These are phyloP conservation scores for Stenurella melanura DNA, from an alignment of 2,888 invertebrate genomes.

Conservation along the genomic window DNA sequence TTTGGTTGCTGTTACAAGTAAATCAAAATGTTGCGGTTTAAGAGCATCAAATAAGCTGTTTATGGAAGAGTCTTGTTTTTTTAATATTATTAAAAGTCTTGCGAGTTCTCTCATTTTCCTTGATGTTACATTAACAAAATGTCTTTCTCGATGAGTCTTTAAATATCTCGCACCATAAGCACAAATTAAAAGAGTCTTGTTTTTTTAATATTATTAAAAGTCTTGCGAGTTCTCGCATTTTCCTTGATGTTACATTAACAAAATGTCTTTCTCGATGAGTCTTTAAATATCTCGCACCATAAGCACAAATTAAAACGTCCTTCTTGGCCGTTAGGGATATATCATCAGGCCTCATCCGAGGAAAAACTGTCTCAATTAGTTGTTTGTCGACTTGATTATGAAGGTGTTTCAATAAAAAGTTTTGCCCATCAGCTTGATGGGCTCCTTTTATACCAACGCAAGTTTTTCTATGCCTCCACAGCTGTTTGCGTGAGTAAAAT, in stretches of 20 bases:
- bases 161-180: too few relatives aligned
- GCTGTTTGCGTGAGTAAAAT: background rate
- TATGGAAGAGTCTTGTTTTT: conserved; percentile 10
- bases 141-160: conserved; percentile 45
- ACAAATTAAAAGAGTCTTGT: too few relatives aligned
- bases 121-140: conserved; percentile 42
- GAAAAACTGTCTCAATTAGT: conserved; percentile 29
- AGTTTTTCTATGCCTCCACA: conserved; percentile 1
- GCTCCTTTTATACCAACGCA: background rate
- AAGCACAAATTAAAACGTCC: conserved; percentile 47
- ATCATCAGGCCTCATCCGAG: conserved; percentile 33
- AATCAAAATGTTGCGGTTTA: conserved; percentile 28
- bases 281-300: conserved; percentile 47
- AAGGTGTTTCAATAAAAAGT: conserved; percentile 33
- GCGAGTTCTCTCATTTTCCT: conserved; percentile 24
- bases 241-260: too few relatives aligned
- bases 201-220: too few relatives aligned
- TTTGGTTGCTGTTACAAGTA: conserved; percentile 10
- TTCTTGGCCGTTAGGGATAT: conserved; percentile 43
- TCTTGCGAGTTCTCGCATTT: too few relatives aligned
- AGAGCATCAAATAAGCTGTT: conserved; percentile 24
- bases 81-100: conserved; percentile 5
- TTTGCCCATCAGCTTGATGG: conserved; percentile 39
- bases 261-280: too few relatives aligned
- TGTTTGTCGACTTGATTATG: conserved; percentile 21